Evolutionary conservation across 2,888 invertebrate genomes (phyloP).

Genomic region (Sminthurides aquaticus): DNA sequence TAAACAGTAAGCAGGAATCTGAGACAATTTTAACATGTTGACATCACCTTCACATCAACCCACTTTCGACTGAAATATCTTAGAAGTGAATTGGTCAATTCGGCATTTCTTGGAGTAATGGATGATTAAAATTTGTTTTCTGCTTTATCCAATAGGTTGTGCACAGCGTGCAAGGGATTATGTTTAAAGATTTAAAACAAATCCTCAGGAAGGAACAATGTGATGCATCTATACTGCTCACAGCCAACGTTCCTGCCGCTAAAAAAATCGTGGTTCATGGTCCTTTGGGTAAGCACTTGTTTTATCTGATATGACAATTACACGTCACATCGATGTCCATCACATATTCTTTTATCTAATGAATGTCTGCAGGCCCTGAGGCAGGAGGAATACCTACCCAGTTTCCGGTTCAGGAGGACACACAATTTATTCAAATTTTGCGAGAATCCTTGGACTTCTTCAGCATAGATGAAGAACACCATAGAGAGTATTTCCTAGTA

Average conservation of each 20-base stretch:
- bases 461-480: constrained; percentile 82
- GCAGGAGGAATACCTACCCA: constrained; percentile 95
- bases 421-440: constrained; percentile 89
- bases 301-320: too few relatives aligned
- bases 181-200: constrained; percentile 99
- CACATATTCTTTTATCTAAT: too few relatives aligned
- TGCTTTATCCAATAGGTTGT: constrained; percentile 65
- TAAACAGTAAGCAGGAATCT: neutral
- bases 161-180: constrained; percentile 96
- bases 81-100: too few relatives aligned
- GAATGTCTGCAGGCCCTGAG: constrained; percentile 59
- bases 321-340: neutral
- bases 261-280: constrained; percentile 98
- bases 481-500: constrained; percentile 87
- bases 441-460: constrained; percentile 94
- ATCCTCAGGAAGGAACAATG: constrained; percentile 97
- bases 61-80: too few relatives aligned
- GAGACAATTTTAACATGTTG: constrained; percentile 6
- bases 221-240: constrained; percentile 92
- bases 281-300: constrained; percentile 60
- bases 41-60: too few relatives aligned
- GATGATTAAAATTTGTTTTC: too few relatives aligned
- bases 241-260: constrained; percentile 97
- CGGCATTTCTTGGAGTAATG: too few relatives aligned
- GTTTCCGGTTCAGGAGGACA: constrained; percentile 96